phyloP scores from a whole-genome alignment of 2,113 vertebrate species.

The Paracyprichromis sp. region DNA sequence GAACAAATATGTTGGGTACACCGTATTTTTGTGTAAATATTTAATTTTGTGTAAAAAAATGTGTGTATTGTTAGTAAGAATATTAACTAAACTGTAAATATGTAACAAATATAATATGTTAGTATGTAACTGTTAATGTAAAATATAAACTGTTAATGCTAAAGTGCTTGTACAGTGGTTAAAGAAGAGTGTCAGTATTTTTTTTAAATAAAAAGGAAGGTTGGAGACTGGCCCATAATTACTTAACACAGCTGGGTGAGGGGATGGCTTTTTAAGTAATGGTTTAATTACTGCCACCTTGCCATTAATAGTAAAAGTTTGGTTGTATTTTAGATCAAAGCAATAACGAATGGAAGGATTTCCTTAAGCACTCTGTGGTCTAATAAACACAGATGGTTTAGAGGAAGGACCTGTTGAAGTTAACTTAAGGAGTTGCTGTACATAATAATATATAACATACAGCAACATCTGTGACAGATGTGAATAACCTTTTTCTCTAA shows the following conservation, averaged over 20 bases:
- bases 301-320: rapidly evolving
- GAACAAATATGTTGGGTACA: neutral
- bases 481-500: neutral
- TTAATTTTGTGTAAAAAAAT: rapidly evolving
- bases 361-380: neutral
- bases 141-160: neutral
- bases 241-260: neutral
- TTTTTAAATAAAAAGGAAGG: rapidly evolving
- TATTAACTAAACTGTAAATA: neutral
- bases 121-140: neutral
- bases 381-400: neutral
- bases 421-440: neutral
- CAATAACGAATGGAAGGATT: neutral
- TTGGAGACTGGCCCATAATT: neutral
- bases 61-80: neutral
- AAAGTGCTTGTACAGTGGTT: neutral
- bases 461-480: neutral
- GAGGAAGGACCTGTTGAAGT: neutral
- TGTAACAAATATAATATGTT: rapidly evolving
- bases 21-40: rapidly evolving
- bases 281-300: neutral
- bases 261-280: rapidly evolving
- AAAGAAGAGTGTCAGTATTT: neutral
- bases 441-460: neutral
- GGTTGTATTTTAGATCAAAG: neutral